Evolutionary conservation across 2,797 vertebrate genomes (phyloP), one percentile per base, ranked within the genome.

Genomic region (Eurystomus glaucurus): DNA sequence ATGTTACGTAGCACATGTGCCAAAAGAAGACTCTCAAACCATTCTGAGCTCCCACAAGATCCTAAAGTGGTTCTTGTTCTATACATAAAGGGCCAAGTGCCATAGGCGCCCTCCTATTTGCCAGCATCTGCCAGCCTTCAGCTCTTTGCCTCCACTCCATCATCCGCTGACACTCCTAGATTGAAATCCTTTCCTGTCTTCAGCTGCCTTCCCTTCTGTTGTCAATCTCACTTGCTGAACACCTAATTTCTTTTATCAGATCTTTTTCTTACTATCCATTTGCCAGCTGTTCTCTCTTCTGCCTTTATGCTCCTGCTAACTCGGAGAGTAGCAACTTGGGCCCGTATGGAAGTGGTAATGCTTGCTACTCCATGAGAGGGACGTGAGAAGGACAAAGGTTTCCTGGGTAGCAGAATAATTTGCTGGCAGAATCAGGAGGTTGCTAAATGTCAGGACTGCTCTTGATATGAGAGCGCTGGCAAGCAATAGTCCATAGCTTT

Each of bases 191-290:
- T 82, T 79, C 66, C 70, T 76, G 23, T 76, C 62, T 91, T 89
- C 82, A 90, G 46, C 66, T 87, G 74, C 41, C 91, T 91, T 93
- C 58, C 84, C 66, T 96, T 93, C 93, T 93, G 74, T 62, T 90
- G 21, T 76, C 75, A 85, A 11, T 39, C 37, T 50, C 31, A 39
- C 58, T 75, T 89, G 46, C 66, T 54, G 74, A 96, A 79, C 46
- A 29, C 16, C 61, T 88, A 9, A 14, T 72, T 82, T 83, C 55
- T 58, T 95, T 92, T 60, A 86, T 75, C 69, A 86, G 69, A 37
- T 88, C 25, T 77, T 80, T 69, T 82, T 91, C 68, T 52, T 83
- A 20, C 52, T 79, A 37, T 19, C 23, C 14, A 4, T 83, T 90
- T 92, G n/a, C 51, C 55, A 87, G 11, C 28, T 82, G 13, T 89